Base-by-base conservation (phyloP, 1,140 invertebrate genomes). In the Hestina assimilis region DNA sequence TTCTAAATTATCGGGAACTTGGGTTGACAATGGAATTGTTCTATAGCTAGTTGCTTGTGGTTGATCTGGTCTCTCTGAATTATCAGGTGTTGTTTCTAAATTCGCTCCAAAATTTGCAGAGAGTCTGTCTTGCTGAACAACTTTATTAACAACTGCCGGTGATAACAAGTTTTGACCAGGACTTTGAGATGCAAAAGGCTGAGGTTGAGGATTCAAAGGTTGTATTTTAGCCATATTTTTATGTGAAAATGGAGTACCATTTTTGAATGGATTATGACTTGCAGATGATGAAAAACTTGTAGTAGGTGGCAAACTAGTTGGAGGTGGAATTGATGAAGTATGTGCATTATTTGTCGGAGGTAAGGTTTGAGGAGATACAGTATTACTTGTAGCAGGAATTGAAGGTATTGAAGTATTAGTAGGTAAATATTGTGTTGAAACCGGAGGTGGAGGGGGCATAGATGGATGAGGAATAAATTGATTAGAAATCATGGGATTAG, bases 21-120 rank as follows among this genome's bases (percentile, higher is more conserved):
- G 71, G 21, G 76, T 77, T 1, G 75, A 47, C 3, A 78, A 54
- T 20, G 75, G 63, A 31, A 78, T 60, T 8, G 69, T 63, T 59
- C 68, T 71, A 45, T 78, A 86, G 11, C 65, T 64, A 5, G 75
- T 43, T 9, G 79, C 59, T 63, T 77, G 75, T 1, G 80, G 82
- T 43, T 83, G 83, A 74, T 92, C 91, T 2, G 91, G 91, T 52
- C 90, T 79, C 75, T 93, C 92, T 1, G 92, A 92, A 75, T 92
- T 92, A 71, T 92, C 92, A 0, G 91, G 92, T 7, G 90, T 88
- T 2, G 91, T 92, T 80, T 92, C 92, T 33, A 92, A 83, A 72
- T 92, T 91, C 6, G 90, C 90, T 9, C 79, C 79, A 62, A 80
- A 89, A 14, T 66, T 75, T 21, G 70, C 62, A 9, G 76, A 69